phyloP scores from a whole-genome alignment of 2,888 invertebrate species.

The Tenthredo amoena region DNA sequence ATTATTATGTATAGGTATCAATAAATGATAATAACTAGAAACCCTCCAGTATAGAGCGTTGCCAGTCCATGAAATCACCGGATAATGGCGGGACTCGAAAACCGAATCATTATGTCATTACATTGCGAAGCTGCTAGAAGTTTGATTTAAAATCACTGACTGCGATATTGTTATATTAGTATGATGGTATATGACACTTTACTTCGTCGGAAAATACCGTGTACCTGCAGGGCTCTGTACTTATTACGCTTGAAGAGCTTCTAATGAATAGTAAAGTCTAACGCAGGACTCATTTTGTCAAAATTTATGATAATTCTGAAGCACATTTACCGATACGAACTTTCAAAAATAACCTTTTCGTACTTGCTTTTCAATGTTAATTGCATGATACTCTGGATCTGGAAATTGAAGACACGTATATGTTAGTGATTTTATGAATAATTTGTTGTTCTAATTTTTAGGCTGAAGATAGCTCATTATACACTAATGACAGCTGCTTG shows the following conservation, averaged over 20 bases:
- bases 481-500: neutral
- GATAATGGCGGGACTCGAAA: no score
- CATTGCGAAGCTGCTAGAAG: no score
- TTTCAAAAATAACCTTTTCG: neutral
- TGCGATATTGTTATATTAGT: neutral
- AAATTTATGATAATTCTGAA: neutral
- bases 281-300: neutral
- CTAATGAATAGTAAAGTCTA: neutral
- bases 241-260: neutral
- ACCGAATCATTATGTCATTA: no score
- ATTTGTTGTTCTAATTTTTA: neutral
- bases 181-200: neutral
- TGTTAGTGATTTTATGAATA: neutral
- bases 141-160: neutral
- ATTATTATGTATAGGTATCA: neutral
- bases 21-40: neutral
- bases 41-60: neutral
- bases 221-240: no score
- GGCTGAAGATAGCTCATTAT: conserved; percentile 25
- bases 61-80: neutral
- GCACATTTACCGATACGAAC: neutral
- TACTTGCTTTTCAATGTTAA: neutral
- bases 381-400: neutral
- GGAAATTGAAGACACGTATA: neutral
- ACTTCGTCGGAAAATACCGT: neutral